A percentile compares a stretch with the other conserved stretches of the same genome.
These are phyloP conservation scores for Vombatus ursinus DNA, from an alignment of 2,113 vertebrate genomes.

Conservation along the genomic window DNA sequence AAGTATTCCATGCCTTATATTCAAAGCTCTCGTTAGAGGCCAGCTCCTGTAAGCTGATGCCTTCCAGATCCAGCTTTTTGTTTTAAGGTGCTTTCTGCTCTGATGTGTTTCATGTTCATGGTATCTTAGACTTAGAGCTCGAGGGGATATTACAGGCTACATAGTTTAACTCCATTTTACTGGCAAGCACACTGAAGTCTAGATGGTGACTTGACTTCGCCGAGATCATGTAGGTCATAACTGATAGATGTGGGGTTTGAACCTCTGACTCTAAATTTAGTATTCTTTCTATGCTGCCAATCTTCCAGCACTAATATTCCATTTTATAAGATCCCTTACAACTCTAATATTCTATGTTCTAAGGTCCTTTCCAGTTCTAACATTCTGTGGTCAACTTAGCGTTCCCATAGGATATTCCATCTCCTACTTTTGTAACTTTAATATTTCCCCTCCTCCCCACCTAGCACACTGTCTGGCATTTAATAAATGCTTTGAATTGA, in stretches of 20 bases:
- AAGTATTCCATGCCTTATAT: not conserved
- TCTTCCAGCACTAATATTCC: not conserved
- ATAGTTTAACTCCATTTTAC: not conserved
- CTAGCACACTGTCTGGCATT: not conserved
- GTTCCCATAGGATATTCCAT: not conserved
- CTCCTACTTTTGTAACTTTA: not conserved
- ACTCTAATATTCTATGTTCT: not conserved
- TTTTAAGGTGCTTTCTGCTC: not conserved
- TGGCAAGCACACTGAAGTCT: not conserved
- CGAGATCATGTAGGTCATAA: not conserved
- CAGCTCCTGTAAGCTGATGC: not conserved
- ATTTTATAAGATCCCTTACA: not conserved
- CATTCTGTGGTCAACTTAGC: not conserved
- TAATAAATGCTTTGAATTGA: not conserved
- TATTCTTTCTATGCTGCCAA: no score
- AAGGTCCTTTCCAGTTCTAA: not conserved
- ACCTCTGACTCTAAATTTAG: no score
- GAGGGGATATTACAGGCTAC: not conserved
- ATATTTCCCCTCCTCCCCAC: not conserved
- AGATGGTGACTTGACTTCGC: not conserved
- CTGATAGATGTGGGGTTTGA: not conserved
- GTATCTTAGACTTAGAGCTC: not conserved
- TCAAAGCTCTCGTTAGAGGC: not conserved
- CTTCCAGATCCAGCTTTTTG: not conserved
- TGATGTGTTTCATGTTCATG: not conserved